Percentiles rank a stretch among this genome's conserved stretches.
phyloP scores from a whole-genome alignment of 1,140 invertebrate genomes.

The Wiebesia pumilae region DNA sequence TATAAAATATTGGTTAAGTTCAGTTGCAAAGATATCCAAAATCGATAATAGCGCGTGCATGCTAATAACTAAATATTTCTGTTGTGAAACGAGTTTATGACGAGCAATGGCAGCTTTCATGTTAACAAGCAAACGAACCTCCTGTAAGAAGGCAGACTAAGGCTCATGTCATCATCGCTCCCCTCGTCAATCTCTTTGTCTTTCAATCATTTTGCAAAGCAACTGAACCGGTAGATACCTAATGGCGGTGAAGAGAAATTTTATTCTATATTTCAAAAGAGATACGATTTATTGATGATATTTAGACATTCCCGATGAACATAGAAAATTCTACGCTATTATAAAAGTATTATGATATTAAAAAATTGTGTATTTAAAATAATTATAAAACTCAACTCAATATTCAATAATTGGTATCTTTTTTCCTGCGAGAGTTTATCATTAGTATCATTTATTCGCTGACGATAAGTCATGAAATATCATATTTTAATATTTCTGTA shows the following conservation, averaged over 20 bases:
- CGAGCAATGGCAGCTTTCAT: neutral
- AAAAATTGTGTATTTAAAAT: too few species aligned
- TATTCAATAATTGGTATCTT: too few species aligned
- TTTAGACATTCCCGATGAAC: too few species aligned
- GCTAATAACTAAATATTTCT: neutral
- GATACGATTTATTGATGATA: too few species aligned
- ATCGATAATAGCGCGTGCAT: neutral
- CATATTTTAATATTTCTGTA: too few species aligned
- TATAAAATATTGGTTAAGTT: neutral
- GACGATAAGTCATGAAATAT: too few species aligned
- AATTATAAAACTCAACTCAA: too few species aligned
- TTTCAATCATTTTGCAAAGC: neutral
- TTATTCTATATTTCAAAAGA: too few species aligned
- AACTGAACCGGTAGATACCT: neutral
- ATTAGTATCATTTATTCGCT: too few species aligned
- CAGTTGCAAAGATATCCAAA: neutral
- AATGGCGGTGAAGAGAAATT: neutral
- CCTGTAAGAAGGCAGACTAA: neutral
- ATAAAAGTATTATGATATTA: too few species aligned
- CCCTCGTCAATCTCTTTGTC: neutral
- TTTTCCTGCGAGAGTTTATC: too few species aligned
- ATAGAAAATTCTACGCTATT: too few species aligned
- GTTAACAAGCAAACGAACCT: neutral
- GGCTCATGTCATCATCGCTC: neutral
- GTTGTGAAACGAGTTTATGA: neutral